Evolutionary conservation across 2,113 vertebrate genomes (phyloP), one percentile per base, ranked within the genome.

Genomic region (Echinops telfairi): DNA sequence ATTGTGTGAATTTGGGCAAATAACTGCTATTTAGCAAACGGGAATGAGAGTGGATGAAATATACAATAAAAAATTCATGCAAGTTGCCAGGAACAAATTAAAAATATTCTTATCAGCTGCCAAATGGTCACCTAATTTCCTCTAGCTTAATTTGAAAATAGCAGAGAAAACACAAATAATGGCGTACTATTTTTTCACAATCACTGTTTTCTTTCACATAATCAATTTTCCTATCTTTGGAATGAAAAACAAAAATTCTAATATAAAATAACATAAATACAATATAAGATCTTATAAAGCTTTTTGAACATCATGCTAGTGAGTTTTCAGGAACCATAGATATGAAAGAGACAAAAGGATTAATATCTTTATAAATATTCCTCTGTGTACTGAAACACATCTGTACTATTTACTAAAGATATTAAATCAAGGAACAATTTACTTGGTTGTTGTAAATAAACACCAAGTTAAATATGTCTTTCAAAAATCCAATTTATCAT

Each of bases 101-200:
- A 76, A 88, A 86, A 20, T 79, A 31, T 73, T 91, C 4, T 29
- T 75, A 75, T 92, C 23, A 76, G 22, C 8, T 94, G 64, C 93
- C 87, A 92, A 58, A 87, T 43, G 29, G 86, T 92, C 85, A 73
- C 23, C 60, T 71, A 91, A 96, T 89, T 85, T 96, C 43, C 31
- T 43, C 60, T 53, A 91, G 43, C 86, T 87, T 60, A 86, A 86
- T 23, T 12, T 76, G 77, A 94, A 94, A 92, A 91, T 23, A 89
- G 68, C 22, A 89, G 81, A 76, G 12, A 91, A 88, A 66, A 91
- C 17, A 89, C 58, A 85, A 86, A 68, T 68, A 9, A 93, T 43
- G 29, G 36, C 11, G 89, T 43, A 60, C 64, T 57, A 60, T 79
- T 92, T 90, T 53, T 89, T 90, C 36, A 92, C 2, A 12, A 53